phyloP scores from a whole-genome alignment of 2,113 vertebrate species.

The Cairina moschata region DNA sequence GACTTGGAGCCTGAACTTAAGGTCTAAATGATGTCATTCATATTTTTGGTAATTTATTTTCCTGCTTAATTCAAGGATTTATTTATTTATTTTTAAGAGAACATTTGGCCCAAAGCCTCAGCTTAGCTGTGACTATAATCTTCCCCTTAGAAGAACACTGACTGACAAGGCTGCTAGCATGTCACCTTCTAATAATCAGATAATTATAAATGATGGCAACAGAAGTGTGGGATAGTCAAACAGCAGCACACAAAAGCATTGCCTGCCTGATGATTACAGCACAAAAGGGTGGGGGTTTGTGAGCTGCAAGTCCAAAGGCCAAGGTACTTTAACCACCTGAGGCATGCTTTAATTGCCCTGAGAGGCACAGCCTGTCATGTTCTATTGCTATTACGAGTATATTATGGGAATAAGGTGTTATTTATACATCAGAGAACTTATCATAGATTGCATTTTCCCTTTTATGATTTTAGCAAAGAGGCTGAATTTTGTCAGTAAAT shows the following conservation, averaged over 20 bases:
- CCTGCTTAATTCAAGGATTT: not conserved
- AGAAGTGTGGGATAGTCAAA: constrained; percentile 41
- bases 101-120: not conserved
- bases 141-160: constrained; percentile 15
- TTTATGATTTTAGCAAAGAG: constrained; percentile 29
- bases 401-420: constrained; percentile 32
- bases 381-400: not conserved
- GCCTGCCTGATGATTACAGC: not conserved
- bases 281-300: not conserved
- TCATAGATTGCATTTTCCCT: not conserved
- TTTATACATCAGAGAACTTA: constrained; percentile 47
- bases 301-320: constrained; percentile 39
- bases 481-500: constrained; percentile 33
- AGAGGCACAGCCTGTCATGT: constrained; percentile 18
- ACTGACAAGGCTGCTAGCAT: constrained; percentile 55
- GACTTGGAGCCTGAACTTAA: not conserved
- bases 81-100: not conserved
- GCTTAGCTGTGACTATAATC: constrained; percentile 1
- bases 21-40: not conserved
- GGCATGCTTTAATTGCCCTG: constrained; percentile 52
- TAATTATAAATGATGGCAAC: constrained; percentile 74
- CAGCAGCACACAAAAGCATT: not conserved
- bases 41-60: constrained; percentile 10
- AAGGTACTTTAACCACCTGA: not conserved
- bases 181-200: constrained; percentile 69